Conservation (phyloP, 2,797 vertebrate species). For the Sternotherus odoratus region DNA sequence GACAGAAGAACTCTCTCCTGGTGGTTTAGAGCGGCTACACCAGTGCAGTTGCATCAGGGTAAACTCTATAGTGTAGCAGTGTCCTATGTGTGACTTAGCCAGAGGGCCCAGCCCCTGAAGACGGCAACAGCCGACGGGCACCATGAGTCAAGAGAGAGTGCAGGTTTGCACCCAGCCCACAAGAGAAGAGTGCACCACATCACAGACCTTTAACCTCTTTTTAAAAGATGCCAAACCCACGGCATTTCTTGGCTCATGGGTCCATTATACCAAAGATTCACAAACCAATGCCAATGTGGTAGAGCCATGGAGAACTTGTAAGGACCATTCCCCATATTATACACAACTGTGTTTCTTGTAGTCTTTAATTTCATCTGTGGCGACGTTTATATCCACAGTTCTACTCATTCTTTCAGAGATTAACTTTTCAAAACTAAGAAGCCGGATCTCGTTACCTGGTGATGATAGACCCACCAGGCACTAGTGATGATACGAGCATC, state of each 20-base stretch:
- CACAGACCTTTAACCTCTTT: not conserved
- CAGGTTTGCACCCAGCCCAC: not conserved
- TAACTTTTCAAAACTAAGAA: fast-evolving
- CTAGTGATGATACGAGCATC: conserved; percentile 97
- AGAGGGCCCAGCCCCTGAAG: no score
- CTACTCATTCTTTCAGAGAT: fast-evolving
- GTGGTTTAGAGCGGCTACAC: no score
- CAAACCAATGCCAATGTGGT: fast-evolving
- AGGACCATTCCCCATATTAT: fast-evolving
- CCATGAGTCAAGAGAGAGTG: not conserved
- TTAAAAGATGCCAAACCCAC: not conserved
- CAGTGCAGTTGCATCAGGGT: no score
- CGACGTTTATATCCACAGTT: fast-evolving
- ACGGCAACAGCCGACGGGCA: fast-evolving
- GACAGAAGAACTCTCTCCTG: no score
- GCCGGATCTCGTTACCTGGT: conserved; percentile 86
- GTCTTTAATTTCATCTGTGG: not conserved
- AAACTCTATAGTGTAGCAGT: no score
- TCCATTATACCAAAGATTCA: fast-evolving
- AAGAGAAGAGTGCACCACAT: not conserved
- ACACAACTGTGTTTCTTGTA: not conserved
- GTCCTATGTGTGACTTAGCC: no score
- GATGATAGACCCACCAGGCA: conserved; percentile 98
- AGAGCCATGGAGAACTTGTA: not conserved
- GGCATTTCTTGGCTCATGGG: not conserved